phyloP scores from a whole-genome alignment of 2,113 vertebrate species.

The Puma concolor region DNA sequence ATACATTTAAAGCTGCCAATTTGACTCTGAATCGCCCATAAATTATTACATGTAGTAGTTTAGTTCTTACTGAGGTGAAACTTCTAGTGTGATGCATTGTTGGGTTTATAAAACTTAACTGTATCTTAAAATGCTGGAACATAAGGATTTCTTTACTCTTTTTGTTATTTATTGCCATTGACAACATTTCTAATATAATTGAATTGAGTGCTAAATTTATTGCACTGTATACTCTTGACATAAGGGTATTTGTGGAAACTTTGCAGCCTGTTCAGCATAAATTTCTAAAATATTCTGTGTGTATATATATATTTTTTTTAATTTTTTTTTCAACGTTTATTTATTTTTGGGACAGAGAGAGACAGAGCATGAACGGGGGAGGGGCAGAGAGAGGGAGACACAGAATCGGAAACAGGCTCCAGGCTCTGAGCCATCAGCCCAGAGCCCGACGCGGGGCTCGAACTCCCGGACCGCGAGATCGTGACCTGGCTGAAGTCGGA shows the following conservation, averaged over 20 bases:
- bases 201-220: conserved; percentile 12
- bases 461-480: too few relatives aligned
- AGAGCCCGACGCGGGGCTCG: too few relatives aligned
- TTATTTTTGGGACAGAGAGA: too few relatives aligned
- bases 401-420: too few relatives aligned
- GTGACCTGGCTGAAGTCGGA: too few relatives aligned
- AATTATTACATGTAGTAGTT: neutral
- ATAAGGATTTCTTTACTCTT: neutral
- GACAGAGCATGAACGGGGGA: too few relatives aligned
- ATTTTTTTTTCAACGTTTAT: too few relatives aligned
- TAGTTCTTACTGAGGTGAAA: neutral
- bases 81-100: neutral
- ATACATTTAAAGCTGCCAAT: neutral
- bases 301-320: too few relatives aligned
- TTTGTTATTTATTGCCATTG: conserved; percentile 20
- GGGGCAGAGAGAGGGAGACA: too few relatives aligned
- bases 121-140: neutral
- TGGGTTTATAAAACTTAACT: neutral
- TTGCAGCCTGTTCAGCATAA: neutral
- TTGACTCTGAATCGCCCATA: neutral
- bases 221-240: neutral
- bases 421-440: too few relatives aligned
- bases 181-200: neutral
- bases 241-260: neutral
- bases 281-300: neutral